Conservation (phyloP, 2,113 vertebrate genomes). For the Podiceps cristatus region DNA sequence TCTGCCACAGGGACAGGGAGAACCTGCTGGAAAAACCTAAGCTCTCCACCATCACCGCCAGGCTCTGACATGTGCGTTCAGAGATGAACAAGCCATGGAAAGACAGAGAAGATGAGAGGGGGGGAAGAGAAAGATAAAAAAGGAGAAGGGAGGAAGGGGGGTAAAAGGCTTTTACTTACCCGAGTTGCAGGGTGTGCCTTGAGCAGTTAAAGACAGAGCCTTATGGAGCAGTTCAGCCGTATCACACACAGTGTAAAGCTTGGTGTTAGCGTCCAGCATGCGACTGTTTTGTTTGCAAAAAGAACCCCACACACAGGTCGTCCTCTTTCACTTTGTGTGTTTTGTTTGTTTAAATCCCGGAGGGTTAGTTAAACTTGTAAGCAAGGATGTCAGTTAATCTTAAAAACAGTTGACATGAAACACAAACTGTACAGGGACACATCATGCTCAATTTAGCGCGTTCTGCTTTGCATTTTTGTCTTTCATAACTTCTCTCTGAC, state of each 20-base stretch:
- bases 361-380: constrained; percentile 97
- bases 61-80: constrained; percentile 13
- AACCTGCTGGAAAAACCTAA: not conserved
- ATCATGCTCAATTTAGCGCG: constrained; percentile 87
- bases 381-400: constrained; percentile 96
- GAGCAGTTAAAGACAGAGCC: constrained; percentile 86
- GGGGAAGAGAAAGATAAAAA: constrained; percentile 52
- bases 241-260: constrained; percentile 93
- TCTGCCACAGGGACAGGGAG: not conserved
- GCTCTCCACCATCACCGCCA: not conserved
- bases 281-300: constrained; percentile 81
- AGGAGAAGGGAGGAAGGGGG: constrained; percentile 73
- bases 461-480: not conserved
- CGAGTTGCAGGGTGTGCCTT: constrained; percentile 73
- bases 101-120: constrained; percentile 21
- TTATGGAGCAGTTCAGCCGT: constrained; percentile 89
- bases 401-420: constrained; percentile 81
- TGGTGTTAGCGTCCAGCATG: constrained; percentile 98
- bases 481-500: constrained; percentile 50
- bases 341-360: constrained; percentile 80
- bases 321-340: constrained; percentile 75
- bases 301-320: constrained; percentile 74
- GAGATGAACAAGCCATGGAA: constrained; percentile 10
- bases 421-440: constrained; percentile 82
- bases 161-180: constrained; percentile 92